Percentiles rank a stretch among this genome's conserved stretches.
These are phyloP conservation scores for Serranus cabrilla DNA, from an alignment of 2,797 vertebrate genomes.

Conservation along the genomic window DNA sequence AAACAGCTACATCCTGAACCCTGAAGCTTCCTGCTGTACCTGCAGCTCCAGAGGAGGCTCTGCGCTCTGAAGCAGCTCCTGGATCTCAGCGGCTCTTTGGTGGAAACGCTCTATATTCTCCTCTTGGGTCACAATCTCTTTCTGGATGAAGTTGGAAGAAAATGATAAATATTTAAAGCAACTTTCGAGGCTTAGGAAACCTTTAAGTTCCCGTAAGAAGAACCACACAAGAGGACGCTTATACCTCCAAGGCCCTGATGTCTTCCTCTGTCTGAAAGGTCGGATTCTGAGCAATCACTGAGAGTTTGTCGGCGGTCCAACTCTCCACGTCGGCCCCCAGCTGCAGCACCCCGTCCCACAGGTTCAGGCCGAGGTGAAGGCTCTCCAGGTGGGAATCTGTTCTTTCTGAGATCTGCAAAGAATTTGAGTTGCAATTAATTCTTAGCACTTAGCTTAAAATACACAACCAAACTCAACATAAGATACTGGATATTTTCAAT, in stretches of 20 bases:
- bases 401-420: slow-evolving; percentile 90
- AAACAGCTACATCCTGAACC: neutral
- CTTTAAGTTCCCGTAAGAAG: neutral
- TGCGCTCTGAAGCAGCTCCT: slow-evolving; percentile 87
- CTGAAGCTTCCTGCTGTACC: slow-evolving; percentile 76
- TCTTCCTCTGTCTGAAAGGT: slow-evolving; percentile 84
- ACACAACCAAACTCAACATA: neutral
- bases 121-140: slow-evolving; percentile 86
- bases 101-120: slow-evolving; percentile 87
- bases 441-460: neutral
- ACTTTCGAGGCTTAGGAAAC: neutral
- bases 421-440: neutral
- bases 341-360: slow-evolving; percentile 91
- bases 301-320: slow-evolving; percentile 83
- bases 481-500: neutral
- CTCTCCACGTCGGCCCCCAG: slow-evolving; percentile 85
- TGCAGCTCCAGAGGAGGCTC: slow-evolving; percentile 93
- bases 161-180: neutral
- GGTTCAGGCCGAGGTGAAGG: slow-evolving; percentile 85
- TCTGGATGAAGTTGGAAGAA: slow-evolving; percentile 74
- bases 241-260: slow-evolving; percentile 86
- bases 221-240: neutral
- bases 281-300: slow-evolving; percentile 68
- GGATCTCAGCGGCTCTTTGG: slow-evolving; percentile 86
- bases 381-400: slow-evolving; percentile 90